Evolutionary conservation across 1,140 invertebrate species (phyloP).

Genomic region (Andrena cerasifolii): DNA sequence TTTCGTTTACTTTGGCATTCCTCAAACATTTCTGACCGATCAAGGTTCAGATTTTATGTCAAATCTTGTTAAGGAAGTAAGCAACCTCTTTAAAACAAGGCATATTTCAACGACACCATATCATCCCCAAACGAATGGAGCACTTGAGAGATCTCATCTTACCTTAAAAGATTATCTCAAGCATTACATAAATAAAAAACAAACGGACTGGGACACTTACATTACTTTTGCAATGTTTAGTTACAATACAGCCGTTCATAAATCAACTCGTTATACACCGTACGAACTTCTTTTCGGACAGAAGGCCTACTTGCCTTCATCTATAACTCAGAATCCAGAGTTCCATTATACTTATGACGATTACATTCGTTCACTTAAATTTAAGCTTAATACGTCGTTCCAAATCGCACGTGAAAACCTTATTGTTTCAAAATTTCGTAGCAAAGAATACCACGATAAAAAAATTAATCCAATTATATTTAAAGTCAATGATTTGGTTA

Average conservation of each 20-base stretch:
- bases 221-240: constrained; percentile 77
- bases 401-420: constrained; percentile 2
- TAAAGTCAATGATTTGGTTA: background rate
- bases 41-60: no score
- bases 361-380: no score
- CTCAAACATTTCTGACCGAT: no score
- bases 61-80: no score
- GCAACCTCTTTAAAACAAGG: no score
- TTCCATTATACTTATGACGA: no score
- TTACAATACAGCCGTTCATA: constrained; percentile 79
- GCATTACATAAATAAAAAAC: constrained; percentile 72
- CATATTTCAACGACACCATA: no score
- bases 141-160: no score
- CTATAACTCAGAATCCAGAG: no score
- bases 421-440: constrained; percentile 1
- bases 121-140: no score
- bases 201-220: constrained; percentile 78
- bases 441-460: background rate
- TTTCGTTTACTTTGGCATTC: no score
- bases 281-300: constrained; percentile 79
- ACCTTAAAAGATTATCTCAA: constrained; percentile 47
- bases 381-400: no score
- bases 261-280: constrained; percentile 74
- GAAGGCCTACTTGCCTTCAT: constrained; percentile 71
- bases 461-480: constrained; percentile 1